Base-by-base conservation (phyloP, 2,113 vertebrate genomes). In the Mola mola region DNA sequence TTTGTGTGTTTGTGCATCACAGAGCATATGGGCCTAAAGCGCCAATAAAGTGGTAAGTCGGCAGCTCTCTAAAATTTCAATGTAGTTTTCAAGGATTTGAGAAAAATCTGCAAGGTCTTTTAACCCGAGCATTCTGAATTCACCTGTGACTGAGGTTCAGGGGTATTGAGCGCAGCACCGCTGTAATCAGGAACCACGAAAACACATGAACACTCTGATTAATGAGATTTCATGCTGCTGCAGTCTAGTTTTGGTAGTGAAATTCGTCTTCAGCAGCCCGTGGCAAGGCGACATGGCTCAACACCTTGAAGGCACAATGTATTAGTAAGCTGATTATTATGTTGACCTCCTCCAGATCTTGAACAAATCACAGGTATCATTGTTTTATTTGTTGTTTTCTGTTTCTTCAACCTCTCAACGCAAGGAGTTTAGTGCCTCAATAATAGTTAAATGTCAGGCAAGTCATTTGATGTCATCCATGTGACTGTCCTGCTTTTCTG, bases 221-320 rank as follows among this genome's bases (percentile, higher is more conserved):
- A 26, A 11, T 17, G 44, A 29, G 26, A 71, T 41, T 69, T 72
- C 24, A 56, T 58, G 61, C 66, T 81, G 73, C 46, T 71, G 57
- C 51, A 36, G 60, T 75, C 26, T 24, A 31, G 43, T 64, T 67
- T 55, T 52, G 73, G 17, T 48, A 6, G 15, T 36, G 33, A 17
- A 36, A 11, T 46, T 34, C 64, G 28, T 53, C 43, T 36, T 66
- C 36, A 61, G 46, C 68, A 61, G 44, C 60, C 40, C 3, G 34
- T 66, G 74, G 58, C 69, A 77, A 85, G 71, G 84, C 41, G 29
- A 74, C 53, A 64, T 34, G 60, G 79, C 70, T 81, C 71, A 43
- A 78, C 70, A 79, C 66, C 68, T 73, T 48, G 10, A 87, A 88
- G 88, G 86, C 88, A 89, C 86, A 65, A 46, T 17, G 52, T 46